These are phyloP conservation scores for Vulpes ferrilata DNA, from an alignment of 2,113 vertebrate genomes.

Conservation along the genomic window DNA sequence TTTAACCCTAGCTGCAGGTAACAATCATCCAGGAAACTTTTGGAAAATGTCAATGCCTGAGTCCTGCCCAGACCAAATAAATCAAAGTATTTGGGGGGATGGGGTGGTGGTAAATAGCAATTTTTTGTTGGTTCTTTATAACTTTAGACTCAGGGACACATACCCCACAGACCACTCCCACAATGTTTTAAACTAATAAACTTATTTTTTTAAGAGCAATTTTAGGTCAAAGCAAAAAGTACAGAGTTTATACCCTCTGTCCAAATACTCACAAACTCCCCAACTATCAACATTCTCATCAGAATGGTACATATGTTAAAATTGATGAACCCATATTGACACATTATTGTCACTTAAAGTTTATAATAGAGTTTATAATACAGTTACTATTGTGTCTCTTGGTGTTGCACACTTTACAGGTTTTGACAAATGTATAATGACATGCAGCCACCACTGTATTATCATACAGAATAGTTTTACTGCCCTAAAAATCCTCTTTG, in stretches of 20 bases:
- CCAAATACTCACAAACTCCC: background rate
- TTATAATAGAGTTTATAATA: background rate
- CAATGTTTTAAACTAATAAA: background rate
- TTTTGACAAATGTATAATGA: background rate
- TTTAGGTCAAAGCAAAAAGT: background rate
- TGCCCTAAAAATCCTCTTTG: background rate
- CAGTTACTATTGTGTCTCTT: background rate
- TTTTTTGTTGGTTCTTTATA: background rate
- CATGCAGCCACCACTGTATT: background rate
- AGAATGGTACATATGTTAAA: background rate
- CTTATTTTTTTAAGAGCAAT: background rate
- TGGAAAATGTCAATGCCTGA: background rate
- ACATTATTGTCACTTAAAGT: background rate
- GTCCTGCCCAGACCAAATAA: background rate
- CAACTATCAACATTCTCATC: background rate
- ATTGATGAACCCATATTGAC: background rate
- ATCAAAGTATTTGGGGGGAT: background rate
- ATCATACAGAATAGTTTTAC: background rate
- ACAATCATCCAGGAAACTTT: background rate
- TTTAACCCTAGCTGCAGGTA: background rate
- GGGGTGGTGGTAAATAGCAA: background rate
- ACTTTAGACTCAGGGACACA: background rate
- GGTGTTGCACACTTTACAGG: background rate
- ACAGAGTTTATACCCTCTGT: background rate
- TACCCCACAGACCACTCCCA: background rate